Evolutionary conservation across 1,140 invertebrate genomes (phyloP).

Genomic region (Calephelis virginiensis): DNA sequence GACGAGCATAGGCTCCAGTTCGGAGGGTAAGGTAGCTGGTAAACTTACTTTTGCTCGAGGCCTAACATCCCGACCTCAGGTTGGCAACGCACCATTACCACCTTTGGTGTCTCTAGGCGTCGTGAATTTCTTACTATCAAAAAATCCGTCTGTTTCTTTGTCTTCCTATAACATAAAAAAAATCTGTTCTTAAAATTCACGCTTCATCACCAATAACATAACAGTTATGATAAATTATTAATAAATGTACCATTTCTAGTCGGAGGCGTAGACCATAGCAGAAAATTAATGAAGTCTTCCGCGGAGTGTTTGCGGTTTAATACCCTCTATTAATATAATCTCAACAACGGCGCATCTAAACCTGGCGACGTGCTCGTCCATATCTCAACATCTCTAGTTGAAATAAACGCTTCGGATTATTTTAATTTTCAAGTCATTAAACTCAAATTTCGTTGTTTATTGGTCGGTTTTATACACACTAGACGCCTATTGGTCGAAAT

Average conservation of each 20-base stretch:
- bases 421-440: conserved; percentile 27
- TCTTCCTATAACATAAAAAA: no score
- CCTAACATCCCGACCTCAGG: no score
- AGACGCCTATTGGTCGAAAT: no score
- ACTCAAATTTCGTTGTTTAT: conserved; percentile 3
- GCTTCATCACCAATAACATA: conserved; percentile 1
- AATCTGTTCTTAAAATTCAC: no score
- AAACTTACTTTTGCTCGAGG: no score
- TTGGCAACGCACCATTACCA: no score
- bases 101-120: no score
- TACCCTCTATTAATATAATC: conserved; percentile 73
- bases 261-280: conserved; percentile 57
- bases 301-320: conserved; percentile 65
- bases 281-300: conserved; percentile 75
- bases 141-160: no score
- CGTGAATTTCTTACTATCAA: no score
- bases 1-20: no score
- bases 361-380: conserved; percentile 37
- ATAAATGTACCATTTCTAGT: conserved; percentile 57
- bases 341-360: conserved; percentile 57
- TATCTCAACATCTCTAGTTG: conserved; percentile 39
- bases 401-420: conserved; percentile 40
- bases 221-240: conserved; percentile 43
- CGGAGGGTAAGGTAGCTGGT: no score
- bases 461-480: no score